phyloP scores from a whole-genome alignment of 2,888 invertebrate species.

The Orthosia incerta region DNA sequence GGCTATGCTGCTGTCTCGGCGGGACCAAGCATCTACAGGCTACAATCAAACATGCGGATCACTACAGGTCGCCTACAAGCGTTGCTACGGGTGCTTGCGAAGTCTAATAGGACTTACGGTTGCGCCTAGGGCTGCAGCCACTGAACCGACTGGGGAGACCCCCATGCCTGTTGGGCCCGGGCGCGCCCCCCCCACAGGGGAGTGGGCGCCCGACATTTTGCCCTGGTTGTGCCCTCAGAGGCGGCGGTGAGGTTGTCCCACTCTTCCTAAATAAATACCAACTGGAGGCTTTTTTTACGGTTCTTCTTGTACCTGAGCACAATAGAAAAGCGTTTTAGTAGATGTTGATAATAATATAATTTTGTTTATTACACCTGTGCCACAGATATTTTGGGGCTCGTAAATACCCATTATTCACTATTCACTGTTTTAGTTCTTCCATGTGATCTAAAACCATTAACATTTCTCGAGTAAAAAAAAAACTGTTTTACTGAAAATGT shows the following conservation, averaged over 20 bases:
- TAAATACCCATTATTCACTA: background rate
- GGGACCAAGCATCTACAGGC: constrained; percentile 5
- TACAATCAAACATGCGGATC: constrained; percentile 21
- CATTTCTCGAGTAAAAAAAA: background rate
- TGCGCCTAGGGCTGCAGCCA: background rate
- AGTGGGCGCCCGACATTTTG: constrained; percentile 61
- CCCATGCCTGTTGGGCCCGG: constrained; percentile 28
- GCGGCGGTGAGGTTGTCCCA: background rate
- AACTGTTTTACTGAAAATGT: constrained; percentile 36
- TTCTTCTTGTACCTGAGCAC: constrained; percentile 69
- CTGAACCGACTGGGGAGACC: constrained; percentile 7
- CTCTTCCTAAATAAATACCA: constrained; percentile 39
- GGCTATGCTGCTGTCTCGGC: background rate
- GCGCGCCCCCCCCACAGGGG: constrained; percentile 69
- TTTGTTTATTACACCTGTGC: background rate
- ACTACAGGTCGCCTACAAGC: constrained; percentile 14
- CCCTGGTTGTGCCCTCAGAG: constrained; percentile 4
- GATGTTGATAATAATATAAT: background rate
- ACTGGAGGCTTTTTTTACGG: constrained; percentile 28
- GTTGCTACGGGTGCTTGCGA: constrained; percentile 13
- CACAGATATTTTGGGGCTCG: background rate
- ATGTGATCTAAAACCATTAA: background rate
- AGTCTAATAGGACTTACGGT: constrained; percentile 46
- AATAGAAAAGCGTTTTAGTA: constrained; percentile 43
- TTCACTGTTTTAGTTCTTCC: background rate